phyloP scores from a whole-genome alignment of 1,140 invertebrate species.

The honey bee (Apis mellifera) region Amel_HAv3.1 CM009935.2:5683001-5683500 shows the following conservation, averaged over 20 bases:
- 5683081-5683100: not conserved
- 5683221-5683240: conserved; percentile 65
- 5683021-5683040: too few relatives aligned
- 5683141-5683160: conserved; percentile 48
- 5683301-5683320: conserved; percentile 27
- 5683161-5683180: conserved; percentile 54
- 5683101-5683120: too few relatives aligned
- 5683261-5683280: conserved; percentile 27
- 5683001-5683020: too few relatives aligned
- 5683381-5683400: too few relatives aligned
- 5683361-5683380: too few relatives aligned
- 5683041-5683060: too few relatives aligned
- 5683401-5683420: too few relatives aligned
- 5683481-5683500: too few relatives aligned
- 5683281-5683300: conserved; percentile 46
- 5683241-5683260: conserved; percentile 59
- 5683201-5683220: conserved; percentile 72
- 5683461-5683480: too few relatives aligned
- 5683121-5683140: not conserved
- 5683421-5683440: too few relatives aligned
- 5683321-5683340: conserved; percentile 3
- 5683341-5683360: too few relatives aligned
- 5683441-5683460: too few relatives aligned
- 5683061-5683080: not conserved
- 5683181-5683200: conserved; percentile 70